Conservation (phyloP, 2,888 invertebrate genomes). For the Sclerodermus sp. region DNA sequence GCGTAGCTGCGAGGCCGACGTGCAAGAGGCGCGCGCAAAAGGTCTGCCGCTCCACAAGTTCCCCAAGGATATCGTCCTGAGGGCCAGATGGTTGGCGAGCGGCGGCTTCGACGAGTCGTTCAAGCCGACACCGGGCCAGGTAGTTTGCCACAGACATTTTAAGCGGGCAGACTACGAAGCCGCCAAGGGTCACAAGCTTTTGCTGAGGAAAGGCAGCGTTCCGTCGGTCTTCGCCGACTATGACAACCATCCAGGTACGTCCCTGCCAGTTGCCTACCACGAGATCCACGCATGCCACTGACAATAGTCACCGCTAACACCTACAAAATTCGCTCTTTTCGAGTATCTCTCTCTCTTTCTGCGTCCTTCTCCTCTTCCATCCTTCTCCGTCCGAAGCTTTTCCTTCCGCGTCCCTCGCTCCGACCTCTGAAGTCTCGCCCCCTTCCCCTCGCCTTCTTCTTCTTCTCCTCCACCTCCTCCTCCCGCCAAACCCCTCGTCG, state of each 20-base stretch:
- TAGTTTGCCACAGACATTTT: slow-evolving; percentile 78
- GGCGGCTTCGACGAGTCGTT: slow-evolving; percentile 63
- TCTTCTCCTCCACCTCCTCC: background rate
- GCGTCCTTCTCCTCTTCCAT: background rate
- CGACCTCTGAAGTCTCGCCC: too few species aligned
- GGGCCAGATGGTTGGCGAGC: slow-evolving; percentile 68
- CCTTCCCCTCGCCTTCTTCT: background rate
- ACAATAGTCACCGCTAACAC: background rate
- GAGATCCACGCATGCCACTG: background rate
- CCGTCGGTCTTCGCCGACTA: slow-evolving; percentile 70
- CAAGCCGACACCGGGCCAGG: slow-evolving; percentile 63
- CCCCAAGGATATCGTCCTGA: slow-evolving; percentile 66
- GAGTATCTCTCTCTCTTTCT: slow-evolving; percentile 9
- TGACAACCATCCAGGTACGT: slow-evolving; percentile 47
- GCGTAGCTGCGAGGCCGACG: slow-evolving; percentile 66
- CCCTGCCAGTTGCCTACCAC: background rate
- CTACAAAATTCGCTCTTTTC: background rate
- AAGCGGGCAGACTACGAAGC: slow-evolving; percentile 72
- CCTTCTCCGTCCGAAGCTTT: background rate
- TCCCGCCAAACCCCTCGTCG: background rate
- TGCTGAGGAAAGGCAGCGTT: slow-evolving; percentile 70
- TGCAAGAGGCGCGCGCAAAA: slow-evolving; percentile 64
- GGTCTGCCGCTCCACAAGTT: slow-evolving; percentile 78
- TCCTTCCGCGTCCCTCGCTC: too few species aligned
- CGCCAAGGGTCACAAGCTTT: slow-evolving; percentile 70